Evolutionary conservation across 2,113 vertebrate genomes (phyloP).

Genomic region (Sigmodon hispidus): DNA sequence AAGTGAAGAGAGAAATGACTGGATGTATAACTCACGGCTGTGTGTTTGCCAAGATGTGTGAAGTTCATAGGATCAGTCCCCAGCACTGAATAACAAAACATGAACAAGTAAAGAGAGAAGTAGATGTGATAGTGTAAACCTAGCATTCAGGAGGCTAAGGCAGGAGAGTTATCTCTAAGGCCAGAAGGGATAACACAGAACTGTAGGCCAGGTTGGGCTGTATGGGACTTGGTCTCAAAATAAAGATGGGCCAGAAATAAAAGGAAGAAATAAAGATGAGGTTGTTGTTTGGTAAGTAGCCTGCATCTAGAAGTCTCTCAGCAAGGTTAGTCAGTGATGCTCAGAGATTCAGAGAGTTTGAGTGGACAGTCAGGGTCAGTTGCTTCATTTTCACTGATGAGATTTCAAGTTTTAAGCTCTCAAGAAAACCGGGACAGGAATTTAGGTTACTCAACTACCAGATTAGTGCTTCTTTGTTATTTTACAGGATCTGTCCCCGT

Average conservation of each 20-base stretch:
- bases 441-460: slow-evolving; percentile 61
- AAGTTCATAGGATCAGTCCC: background rate
- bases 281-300: background rate
- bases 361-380: background rate
- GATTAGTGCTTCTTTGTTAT: slow-evolving; percentile 50
- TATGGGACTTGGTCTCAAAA: background rate
- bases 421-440: slow-evolving; percentile 59
- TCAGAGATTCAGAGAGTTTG: background rate
- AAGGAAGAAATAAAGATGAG: background rate
- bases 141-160: background rate
- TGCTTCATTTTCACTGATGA: slow-evolving; percentile 25
- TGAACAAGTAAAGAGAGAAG: background rate
- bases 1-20: slow-evolving; percentile 4
- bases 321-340: background rate
- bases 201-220: background rate
- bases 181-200: background rate
- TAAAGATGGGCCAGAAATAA: too few relatives aligned
- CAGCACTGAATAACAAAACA: background rate
- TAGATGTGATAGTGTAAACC: background rate
- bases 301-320: background rate
- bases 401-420: slow-evolving; percentile 42
- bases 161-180: background rate
- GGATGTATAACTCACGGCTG: background rate
- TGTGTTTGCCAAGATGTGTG: background rate
- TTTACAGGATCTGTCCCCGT: slow-evolving; percentile 50